Conservation (phyloP, 2,888 invertebrate genomes). For the Bhutanitis thaidina region DNA sequence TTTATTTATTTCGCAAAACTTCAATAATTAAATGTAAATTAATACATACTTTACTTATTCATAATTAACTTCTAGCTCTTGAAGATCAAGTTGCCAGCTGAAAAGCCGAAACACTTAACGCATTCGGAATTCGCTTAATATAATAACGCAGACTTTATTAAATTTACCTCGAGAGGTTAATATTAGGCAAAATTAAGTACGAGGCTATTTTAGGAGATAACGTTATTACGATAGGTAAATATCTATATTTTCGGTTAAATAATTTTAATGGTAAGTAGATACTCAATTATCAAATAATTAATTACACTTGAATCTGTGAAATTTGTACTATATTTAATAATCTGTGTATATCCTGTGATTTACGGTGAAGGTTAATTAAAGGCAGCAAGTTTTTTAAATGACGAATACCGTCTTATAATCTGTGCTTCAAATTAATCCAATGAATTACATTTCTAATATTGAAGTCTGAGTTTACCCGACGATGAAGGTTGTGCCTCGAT, state of each 20-base stretch:
- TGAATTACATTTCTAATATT: no score
- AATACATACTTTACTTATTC: background rate
- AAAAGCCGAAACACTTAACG: conserved; percentile 16
- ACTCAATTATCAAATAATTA: no score
- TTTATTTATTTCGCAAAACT: background rate
- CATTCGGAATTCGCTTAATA: conserved; percentile 15
- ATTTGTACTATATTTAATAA: no score
- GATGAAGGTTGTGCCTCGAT: no score
- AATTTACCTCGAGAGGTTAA: conserved; percentile 15
- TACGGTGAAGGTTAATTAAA: no score
- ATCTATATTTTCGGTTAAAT: conserved; percentile 1
- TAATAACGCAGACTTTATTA: conserved; percentile 16
- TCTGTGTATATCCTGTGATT: no score
- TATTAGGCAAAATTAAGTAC: conserved; percentile 13
- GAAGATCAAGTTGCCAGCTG: conserved; percentile 8
- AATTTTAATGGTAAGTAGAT: background rate
- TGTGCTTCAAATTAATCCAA: no score
- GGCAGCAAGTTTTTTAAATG: no score
- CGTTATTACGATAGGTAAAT: background rate
- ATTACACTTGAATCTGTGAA: no score
- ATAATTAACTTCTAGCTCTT: conserved; percentile 2
- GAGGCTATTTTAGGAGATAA: conserved; percentile 5
- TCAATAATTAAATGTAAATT: background rate
- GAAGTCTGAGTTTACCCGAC: no score
- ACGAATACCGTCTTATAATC: no score